Base-by-base conservation (phyloP, 2,888 invertebrate genomes). In the Drosophila bunnanda region DNA sequence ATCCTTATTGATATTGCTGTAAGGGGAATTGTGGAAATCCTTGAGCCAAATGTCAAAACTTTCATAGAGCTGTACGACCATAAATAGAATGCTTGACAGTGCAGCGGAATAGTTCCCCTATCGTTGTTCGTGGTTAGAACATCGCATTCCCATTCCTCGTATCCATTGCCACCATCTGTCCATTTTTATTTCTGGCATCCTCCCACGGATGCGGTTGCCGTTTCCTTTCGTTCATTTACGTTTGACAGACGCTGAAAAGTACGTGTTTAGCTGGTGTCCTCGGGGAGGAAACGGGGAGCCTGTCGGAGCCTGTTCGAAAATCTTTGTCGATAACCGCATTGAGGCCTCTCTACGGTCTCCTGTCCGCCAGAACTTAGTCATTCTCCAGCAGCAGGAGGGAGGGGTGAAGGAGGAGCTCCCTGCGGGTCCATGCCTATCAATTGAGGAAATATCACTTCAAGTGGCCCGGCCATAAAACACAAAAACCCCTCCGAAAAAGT, bases 391-490 rank as follows among this genome's bases (percentile, higher is more conserved):
- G 5, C n/a, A 4, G 34, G n/a, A 34, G 1, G 9, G 9, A 25
- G 25, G 4, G 22, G 22, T n/a, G n/a, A 13, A 13, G 9, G 13
- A 25, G 25, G 22, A 17, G 38, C 38, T 41, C 39, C 43, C 54
- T 62, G 65, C 54, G 58, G 69, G 20, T 71, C 25, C 34, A 65
- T 54, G 71, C 76, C 74, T 59, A 77, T 75, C 85, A 72, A 75
- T 74, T 68, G 69, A 61, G 74, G 66, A 85, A 85, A 82, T 85
- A 84, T 85, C 78, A 75, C 71, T 74, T 79, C 68, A 73, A 73
- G 73, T 75, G 79, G 46, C 48, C 57, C 46, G 74, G 67, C 74
- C 62, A 79, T 80, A 80, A 80, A 80, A 79, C 73, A 81, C 72
- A 78, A 54, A 57, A 53, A 61, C 36, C 56, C 36, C 62, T 43